phyloP scores from a whole-genome alignment of 2,797 vertebrate species.

The Ibycter americanus region DNA sequence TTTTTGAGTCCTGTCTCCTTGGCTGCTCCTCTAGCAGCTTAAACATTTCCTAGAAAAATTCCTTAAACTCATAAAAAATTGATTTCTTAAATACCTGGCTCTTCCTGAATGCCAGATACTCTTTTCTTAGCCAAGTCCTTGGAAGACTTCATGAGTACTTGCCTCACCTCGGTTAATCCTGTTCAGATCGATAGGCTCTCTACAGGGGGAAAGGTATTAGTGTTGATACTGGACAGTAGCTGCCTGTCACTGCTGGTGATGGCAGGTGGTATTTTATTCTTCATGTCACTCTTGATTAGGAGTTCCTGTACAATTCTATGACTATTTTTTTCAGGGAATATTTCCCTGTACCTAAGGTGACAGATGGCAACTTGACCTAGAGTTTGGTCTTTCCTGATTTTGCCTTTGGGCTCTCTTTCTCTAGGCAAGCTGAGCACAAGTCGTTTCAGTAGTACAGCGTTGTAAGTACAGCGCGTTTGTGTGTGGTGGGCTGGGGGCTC shows the following conservation, averaged over 20 bases:
- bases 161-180: constrained; percentile 14
- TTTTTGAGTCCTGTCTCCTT: not conserved
- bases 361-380: not conserved
- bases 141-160: constrained; percentile 20
- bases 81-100: not conserved
- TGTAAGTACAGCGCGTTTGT: fast-evolving
- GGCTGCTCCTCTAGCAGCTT: not conserved
- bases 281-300: not conserved
- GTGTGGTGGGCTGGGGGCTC: not conserved
- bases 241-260: constrained; percentile 12
- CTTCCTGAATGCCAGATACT: not conserved
- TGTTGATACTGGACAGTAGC: not conserved
- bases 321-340: not conserved
- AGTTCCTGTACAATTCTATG: not conserved
- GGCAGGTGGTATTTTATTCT: not conserved
- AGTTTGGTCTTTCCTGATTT: not conserved
- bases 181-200: not conserved
- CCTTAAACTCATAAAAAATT: not conserved
- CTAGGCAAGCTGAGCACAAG: not conserved
- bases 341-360: not conserved
- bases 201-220: not conserved
- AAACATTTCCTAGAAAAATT: not conserved
- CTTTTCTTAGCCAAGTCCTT: constrained; percentile 5
- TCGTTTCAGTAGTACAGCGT: not conserved
- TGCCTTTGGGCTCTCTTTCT: not conserved